Conservation (phyloP, 2,797 vertebrate genomes). For the Tragopan temminckii region DNA sequence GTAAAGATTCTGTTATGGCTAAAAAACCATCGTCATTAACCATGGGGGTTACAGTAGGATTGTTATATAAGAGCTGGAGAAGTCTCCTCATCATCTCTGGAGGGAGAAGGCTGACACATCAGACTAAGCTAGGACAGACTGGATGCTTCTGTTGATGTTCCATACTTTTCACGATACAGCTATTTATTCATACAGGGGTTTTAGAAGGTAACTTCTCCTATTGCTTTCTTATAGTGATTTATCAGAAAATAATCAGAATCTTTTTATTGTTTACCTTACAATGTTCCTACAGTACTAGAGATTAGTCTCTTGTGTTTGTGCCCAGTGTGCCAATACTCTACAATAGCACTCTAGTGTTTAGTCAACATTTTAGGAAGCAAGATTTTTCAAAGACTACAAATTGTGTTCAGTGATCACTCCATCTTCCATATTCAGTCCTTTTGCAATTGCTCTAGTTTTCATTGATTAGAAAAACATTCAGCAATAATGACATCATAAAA, state of each 20-base stretch:
- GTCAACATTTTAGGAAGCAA: neutral
- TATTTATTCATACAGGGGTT: neutral
- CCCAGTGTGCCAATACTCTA: neutral
- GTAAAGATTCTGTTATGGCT: neutral
- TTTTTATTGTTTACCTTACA: neutral
- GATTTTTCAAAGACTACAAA: neutral
- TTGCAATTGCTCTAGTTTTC: neutral
- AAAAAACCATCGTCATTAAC: neutral
- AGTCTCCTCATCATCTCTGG: neutral
- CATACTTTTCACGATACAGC: neutral
- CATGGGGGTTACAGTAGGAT: neutral
- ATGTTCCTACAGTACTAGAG: neutral
- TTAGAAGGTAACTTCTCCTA: neutral
- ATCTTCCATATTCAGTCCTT: neutral
- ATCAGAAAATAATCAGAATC: neutral
- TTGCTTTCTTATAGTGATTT: neutral
- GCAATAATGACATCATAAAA: neutral
- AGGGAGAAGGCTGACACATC: neutral
- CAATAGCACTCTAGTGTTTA: neutral
- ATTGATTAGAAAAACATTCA: slow-evolving; percentile 54
- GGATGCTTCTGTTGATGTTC: neutral
- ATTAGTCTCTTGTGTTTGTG: neutral
- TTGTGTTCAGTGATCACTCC: neutral
- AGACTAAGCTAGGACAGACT: neutral
- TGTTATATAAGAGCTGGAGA: neutral